Evolutionary conservation across 2,797 vertebrate species (phyloP), one percentile per base, ranked within the genome.

Genomic region (Semaprochilodus insignis): DNA sequence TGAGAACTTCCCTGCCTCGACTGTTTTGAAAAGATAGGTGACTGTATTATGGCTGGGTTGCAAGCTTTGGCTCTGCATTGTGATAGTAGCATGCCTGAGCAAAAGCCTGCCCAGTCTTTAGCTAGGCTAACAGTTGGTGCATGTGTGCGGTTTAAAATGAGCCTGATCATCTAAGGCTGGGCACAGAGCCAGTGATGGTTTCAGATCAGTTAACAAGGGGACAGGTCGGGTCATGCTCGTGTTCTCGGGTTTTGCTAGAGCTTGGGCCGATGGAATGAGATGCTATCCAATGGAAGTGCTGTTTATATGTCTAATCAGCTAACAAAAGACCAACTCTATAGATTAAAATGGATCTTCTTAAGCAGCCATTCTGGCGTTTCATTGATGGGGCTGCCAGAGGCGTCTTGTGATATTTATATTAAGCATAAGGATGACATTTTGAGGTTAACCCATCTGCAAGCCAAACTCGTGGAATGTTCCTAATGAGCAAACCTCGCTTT

Each of bases 401-500:
- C 10, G 23, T 75, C 21, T 21, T 21, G n/a, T 34, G 17, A 71
- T 73, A 8, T 44, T 54, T 8, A 6, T 27, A 31, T 76, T 75
- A 71, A 63, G 34, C 44, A 13, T 66, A 16, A 79, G 54, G 79
- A 27, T 21, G 44, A 48, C 71, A 79, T 80, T 86, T 85, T 88
- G 85, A 90, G 88, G 90, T 89, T 91, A 89, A 90, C 89, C 87
- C 83, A 84, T 73, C 82, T 52, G 60, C 67, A 57, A 52, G 52
- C 70, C 27, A 57, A 69, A 48, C 31, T 77, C 62, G 40, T 69
- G 87, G 87, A 92, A 90, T 88, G 89, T 86, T 86, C 90, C 89
- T 91, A 90, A 90, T 91, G 87, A 90, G 90, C 92, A 91, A 89
- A 90, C 80, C 87, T 78, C 54, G 74, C 81, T 77, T 78, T 84